These are phyloP conservation scores for Epicampocera succincta DNA, from an alignment of 2,888 invertebrate genomes.

Conservation along the genomic window DNA sequence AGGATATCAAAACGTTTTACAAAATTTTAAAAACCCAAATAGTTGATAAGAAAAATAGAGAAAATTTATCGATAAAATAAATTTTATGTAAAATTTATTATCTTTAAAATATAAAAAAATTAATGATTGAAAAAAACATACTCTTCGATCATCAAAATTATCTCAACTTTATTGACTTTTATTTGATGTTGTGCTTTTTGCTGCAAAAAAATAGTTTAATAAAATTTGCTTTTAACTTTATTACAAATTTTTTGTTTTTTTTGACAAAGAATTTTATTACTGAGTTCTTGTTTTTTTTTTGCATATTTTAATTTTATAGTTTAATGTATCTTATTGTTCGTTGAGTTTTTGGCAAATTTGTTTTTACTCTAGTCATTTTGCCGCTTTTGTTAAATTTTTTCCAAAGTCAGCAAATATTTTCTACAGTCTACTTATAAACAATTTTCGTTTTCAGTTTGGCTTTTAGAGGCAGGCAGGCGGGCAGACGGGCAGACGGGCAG, in stretches of 20 bases:
- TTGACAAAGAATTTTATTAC: conserved; percentile 18
- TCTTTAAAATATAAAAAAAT: too few relatives aligned
- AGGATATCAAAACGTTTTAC: too few relatives aligned
- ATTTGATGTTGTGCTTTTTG: too few relatives aligned
- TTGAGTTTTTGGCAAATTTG: conserved; percentile 7
- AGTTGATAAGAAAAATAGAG: too few relatives aligned
- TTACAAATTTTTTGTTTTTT: too few relatives aligned
- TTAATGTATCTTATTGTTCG: conserved; percentile 39
- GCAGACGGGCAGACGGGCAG: background rate
- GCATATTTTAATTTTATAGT: conserved; percentile 32
- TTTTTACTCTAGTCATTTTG: conserved; percentile 15
- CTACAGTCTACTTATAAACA: conserved; percentile 19
- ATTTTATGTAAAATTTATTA: too few relatives aligned
- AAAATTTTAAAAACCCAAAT: too few relatives aligned
- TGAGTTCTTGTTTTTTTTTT: conserved; percentile 3
- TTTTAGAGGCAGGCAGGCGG: conserved; percentile 15
- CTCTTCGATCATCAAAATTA: too few relatives aligned
- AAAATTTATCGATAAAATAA: too few relatives aligned
- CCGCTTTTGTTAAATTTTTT: conserved; percentile 41
- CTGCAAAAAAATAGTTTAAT: too few relatives aligned
- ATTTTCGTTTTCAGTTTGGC: conserved; percentile 21
- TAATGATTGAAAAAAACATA: too few relatives aligned
- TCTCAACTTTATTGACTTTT: too few relatives aligned
- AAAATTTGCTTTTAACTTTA: background rate
- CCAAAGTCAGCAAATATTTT: conserved; percentile 50